phyloP scores from a whole-genome alignment of 2,888 invertebrate genomes.

The Diaprepes abbreviatus region DNA sequence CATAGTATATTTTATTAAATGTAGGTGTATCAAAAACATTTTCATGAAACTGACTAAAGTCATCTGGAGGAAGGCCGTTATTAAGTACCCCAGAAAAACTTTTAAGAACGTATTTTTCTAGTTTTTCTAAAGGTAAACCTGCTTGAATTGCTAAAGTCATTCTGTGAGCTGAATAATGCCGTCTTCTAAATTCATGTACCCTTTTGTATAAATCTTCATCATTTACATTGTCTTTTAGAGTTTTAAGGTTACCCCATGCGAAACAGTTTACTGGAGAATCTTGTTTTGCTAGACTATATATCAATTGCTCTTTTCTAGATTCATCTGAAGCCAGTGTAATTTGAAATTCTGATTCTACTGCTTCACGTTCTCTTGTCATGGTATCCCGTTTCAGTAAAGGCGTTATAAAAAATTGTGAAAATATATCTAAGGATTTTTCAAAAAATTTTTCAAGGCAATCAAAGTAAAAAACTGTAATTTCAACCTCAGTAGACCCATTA shows the following conservation, averaged over 20 bases:
- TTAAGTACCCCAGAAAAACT: conserved; percentile 79
- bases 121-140: conserved; percentile 73
- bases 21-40: conserved; percentile 73
- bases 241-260: conserved; percentile 86
- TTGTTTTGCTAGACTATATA: conserved; percentile 77
- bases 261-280: conserved; percentile 85
- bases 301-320: conserved; percentile 82
- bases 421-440: conserved; percentile 83
- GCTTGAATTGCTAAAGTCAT: conserved; percentile 89
- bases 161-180: conserved; percentile 88
- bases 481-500: conserved; percentile 91
- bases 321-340: conserved; percentile 83
- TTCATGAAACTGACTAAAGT: conserved; percentile 72
- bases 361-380: conserved; percentile 88
- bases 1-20: conserved; percentile 79
- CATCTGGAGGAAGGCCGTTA: conserved; percentile 75
- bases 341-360: conserved; percentile 92
- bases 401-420: conserved; percentile 89
- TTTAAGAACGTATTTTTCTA: conserved; percentile 76
- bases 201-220: conserved; percentile 78
- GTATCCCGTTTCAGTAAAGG: conserved; percentile 89
- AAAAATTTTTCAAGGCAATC: conserved; percentile 87
- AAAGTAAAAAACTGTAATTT: conserved; percentile 90
- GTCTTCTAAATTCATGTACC: conserved; percentile 80
- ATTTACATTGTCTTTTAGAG: conserved; percentile 77